A percentile compares a stretch with the other conserved stretches of the same genome.
phyloP scores from a whole-genome alignment of 2,888 invertebrate genomes.

The Apoda limacodes region DNA sequence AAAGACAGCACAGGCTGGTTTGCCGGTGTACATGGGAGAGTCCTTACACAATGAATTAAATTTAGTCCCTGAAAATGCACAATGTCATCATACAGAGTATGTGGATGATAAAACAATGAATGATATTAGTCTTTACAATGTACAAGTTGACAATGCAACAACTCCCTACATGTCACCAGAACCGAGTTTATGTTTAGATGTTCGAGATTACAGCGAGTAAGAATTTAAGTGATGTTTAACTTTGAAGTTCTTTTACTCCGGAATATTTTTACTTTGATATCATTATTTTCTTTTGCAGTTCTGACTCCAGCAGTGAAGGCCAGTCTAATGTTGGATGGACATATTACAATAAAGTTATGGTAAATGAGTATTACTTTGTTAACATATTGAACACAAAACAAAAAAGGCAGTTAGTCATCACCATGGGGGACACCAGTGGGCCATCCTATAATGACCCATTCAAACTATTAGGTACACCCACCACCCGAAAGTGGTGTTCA shows the following conservation, averaged over 20 bases:
- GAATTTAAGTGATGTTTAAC: slow-evolving; percentile 19
- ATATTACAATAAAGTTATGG: slow-evolving; percentile 79
- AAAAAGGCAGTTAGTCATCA: too few species aligned
- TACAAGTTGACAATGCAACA: slow-evolving; percentile 56
- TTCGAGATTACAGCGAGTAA: slow-evolving; percentile 61
- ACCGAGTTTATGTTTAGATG: slow-evolving; percentile 55
- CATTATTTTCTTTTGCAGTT: slow-evolving; percentile 42
- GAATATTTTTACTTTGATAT: slow-evolving; percentile 7
- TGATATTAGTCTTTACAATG: slow-evolving; percentile 56
- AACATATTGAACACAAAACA: too few species aligned
- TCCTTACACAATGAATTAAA: too few species aligned
- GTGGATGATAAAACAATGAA: slow-evolving; percentile 51
- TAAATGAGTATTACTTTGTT: too few species aligned
- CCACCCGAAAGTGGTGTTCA: too few species aligned
- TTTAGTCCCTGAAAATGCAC: not conserved
- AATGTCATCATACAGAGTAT: slow-evolving; percentile 21
- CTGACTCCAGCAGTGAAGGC: slow-evolving; percentile 64
- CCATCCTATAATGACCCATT: too few species aligned
- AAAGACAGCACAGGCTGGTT: not conserved
- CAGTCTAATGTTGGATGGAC: slow-evolving; percentile 75
- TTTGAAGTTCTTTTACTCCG: not conserved
- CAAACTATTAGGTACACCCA: too few species aligned
- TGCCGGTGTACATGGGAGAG: not conserved
- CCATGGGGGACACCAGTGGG: too few species aligned
- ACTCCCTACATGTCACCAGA: slow-evolving; percentile 59